Percentiles rank a stretch among this genome's conserved stretches.
These are phyloP conservation scores for Melipona beecheii DNA, from an alignment of 2,888 invertebrate genomes.

Conservation along the genomic window DNA sequence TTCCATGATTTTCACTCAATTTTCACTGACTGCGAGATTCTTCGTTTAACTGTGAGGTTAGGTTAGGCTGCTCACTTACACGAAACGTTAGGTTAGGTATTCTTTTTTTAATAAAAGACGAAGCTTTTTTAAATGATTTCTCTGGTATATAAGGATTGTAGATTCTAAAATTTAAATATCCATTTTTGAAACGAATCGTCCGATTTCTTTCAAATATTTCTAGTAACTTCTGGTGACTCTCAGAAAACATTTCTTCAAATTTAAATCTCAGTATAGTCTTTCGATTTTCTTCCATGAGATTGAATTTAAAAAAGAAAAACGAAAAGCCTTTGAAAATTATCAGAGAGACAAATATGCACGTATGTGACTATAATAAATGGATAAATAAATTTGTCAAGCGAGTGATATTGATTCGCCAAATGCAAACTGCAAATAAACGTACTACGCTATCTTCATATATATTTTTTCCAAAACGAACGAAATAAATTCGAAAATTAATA, in stretches of 20 bases:
- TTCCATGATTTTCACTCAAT: neutral
- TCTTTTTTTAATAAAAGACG: neutral
- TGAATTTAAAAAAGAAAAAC: neutral
- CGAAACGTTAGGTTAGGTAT: neutral
- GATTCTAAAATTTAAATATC: neutral
- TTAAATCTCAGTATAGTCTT: neutral
- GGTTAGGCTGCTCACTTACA: neutral
- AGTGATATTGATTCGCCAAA: too few relatives aligned
- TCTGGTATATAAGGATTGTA: neutral
- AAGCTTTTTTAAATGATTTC: neutral
- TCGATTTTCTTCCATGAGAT: too few relatives aligned
- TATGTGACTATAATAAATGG: too few relatives aligned
- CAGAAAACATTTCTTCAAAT: too few relatives aligned
- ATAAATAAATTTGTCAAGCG: too few relatives aligned
- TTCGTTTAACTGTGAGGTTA: neutral
- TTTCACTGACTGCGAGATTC: neutral
- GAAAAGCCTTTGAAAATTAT: too few relatives aligned
- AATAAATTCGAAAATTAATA: neutral
- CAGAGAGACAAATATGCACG: too few relatives aligned
- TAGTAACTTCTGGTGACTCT: neutral
- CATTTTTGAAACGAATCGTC: neutral
- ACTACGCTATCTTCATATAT: too few relatives aligned
- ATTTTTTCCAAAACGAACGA: neutral
- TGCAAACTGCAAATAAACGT: too few relatives aligned
- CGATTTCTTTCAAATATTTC: too few relatives aligned